Conservation (phyloP, 1,140 invertebrate species). For the Drosophila paulistorum region DNA sequence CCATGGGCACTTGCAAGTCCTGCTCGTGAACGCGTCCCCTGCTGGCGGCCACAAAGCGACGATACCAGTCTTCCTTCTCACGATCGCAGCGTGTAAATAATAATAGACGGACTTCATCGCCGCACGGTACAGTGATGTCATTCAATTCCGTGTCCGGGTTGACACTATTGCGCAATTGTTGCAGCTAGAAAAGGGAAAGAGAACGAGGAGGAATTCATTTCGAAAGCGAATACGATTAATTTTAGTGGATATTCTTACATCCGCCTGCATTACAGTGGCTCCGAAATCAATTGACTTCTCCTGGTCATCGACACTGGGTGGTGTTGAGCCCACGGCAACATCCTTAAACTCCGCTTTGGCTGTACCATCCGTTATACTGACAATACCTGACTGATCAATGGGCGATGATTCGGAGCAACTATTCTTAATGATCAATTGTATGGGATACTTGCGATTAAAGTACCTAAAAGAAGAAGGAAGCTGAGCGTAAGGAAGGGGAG, state of each 20-base stretch:
- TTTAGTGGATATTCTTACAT: constrained; percentile 47
- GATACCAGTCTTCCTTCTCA: constrained; percentile 94
- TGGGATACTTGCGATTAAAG: constrained; percentile 95
- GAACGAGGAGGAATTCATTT: neutral
- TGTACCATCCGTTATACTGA: constrained; percentile 18
- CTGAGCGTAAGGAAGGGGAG: neutral
- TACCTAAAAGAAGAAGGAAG: constrained; percentile 83
- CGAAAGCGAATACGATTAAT: no score
- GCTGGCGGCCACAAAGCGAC: constrained; percentile 75
- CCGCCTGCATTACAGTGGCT: constrained; percentile 60
- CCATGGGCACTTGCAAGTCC: constrained; percentile 68
- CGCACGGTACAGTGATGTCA: constrained; percentile 68
- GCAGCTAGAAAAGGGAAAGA: constrained; percentile 47
- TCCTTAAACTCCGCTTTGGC: constrained; percentile 27
- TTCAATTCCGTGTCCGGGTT: constrained; percentile 70
- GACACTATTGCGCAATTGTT: constrained; percentile 55
- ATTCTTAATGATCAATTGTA: constrained; percentile 86
- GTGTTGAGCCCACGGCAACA: constrained; percentile 20
- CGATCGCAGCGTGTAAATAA: constrained; percentile 92
- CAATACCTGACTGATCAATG: constrained; percentile 6
- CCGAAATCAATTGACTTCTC: constrained; percentile 66
- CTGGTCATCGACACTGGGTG: constrained; percentile 33
- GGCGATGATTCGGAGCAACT: neutral
- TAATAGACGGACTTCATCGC: constrained; percentile 84
- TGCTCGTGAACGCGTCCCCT: constrained; percentile 68